Evolutionary conservation across 2,797 vertebrate species (phyloP), one percentile per base, ranked within the genome.

Genomic region (Acanthiza pusilla): DNA sequence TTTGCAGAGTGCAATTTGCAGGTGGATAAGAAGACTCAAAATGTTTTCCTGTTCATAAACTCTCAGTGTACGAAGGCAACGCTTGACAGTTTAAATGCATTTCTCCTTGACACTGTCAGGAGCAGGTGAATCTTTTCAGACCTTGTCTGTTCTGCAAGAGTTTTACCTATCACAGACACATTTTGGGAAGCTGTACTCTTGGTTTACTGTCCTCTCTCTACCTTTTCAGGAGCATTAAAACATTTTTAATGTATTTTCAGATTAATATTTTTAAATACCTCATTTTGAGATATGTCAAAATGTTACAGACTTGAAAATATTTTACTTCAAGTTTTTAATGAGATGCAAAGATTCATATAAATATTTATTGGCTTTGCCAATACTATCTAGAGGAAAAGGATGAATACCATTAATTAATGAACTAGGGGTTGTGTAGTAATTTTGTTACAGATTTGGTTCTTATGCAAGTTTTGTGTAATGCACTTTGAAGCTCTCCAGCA

Each of bases 1-100:
- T 92, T 96, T 54, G 66, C 89, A 77, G 86, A 91, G 89, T 74
- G 79, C 29, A 71, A 23, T 89, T 83, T 94, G 75, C 87, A 92
- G 88, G 83, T 94, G 89, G 71, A 90, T 93, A 54, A 76, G 74
- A 85, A 38, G 40, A 45, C n/a, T 88, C 13, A 43, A 36, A 86
- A 61, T 38, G 11, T 89, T 92, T 88, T 92, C 62, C 67, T 90
- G 38, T 55, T 93, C 48, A 4, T 94, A 77, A 93, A 27, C 15
- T 78, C 73, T 94, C 40, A 22, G 6, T 45, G 81, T 48, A 38
- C 0, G n/a, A 85, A 73, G 55, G 43, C 26, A 82, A 8, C 4
- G 4, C 22, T 86, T 88, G 36, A 45, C 47, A 83, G 9, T 58
- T 75, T n/a, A 36, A 84, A 76, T 55, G 18, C 11, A 6, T 76